Evolutionary conservation across 2,888 invertebrate species (phyloP).

Genomic region (Blera fallax): DNA sequence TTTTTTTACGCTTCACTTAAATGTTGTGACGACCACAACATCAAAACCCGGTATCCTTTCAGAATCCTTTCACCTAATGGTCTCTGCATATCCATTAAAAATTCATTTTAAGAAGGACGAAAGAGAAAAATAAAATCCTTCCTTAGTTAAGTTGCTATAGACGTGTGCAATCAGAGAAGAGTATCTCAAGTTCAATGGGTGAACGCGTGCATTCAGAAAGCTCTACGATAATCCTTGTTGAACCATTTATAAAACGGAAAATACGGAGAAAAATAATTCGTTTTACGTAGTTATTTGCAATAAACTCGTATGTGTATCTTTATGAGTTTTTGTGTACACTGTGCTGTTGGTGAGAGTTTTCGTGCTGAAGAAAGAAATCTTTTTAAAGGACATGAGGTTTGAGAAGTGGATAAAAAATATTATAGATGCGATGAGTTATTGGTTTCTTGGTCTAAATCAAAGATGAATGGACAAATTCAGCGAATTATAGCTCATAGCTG

Average conservation of each 20-base stretch:
- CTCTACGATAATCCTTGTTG: not conserved
- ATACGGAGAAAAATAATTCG: not conserved
- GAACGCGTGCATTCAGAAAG: not conserved
- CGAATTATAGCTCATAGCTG: no score
- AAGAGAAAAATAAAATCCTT: not conserved
- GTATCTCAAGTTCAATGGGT: slow-evolving; percentile 11
- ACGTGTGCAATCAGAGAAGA: not conserved
- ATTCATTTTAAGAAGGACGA: not conserved
- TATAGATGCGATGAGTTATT: no score
- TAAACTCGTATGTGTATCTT: not conserved
- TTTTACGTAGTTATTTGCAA: not conserved
- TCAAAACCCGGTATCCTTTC: not conserved
- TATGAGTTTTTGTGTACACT: not conserved
- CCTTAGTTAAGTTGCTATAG: not conserved
- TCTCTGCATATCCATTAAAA: slow-evolving; percentile 15
- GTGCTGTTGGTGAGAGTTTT: no score
- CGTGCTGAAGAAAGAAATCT: not conserved
- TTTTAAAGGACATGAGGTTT: not conserved
- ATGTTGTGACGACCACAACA: not conserved
- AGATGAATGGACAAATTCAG: no score
- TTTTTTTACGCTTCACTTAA: not conserved
- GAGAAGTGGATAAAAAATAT: not conserved
- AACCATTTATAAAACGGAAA: not conserved
- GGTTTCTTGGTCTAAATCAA: no score
- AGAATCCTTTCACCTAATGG: not conserved